A percentile compares a stretch with the other conserved stretches of the same genome.
Evolutionary conservation across 2,888 invertebrate species (phyloP).

Genomic region (Thera britannica): DNA sequence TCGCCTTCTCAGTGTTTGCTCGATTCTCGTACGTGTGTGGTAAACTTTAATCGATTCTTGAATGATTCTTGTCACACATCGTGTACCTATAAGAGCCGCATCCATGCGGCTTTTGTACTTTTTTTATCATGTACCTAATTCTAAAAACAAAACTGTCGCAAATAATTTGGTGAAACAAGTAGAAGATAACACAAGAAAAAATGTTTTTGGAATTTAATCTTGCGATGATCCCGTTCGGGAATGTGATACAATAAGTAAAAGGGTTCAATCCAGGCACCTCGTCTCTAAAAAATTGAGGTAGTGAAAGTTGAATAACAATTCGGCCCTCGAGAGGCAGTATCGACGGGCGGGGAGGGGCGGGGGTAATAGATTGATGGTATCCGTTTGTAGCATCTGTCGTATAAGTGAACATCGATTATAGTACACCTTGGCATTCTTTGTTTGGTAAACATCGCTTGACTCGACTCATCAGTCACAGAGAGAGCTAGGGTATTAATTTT

Average conservation of each 20-base stretch:
- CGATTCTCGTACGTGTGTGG: constrained; percentile 70
- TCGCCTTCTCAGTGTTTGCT: constrained; percentile 71
- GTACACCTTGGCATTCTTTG: constrained; percentile 79
- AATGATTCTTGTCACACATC: constrained; percentile 66
- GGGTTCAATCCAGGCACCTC: constrained; percentile 74
- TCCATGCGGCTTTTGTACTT: constrained; percentile 45
- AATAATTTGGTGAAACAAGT: background rate
- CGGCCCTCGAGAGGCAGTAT: constrained; percentile 60
- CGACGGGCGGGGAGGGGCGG: constrained; percentile 51
- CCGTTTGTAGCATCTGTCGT: constrained; percentile 84
- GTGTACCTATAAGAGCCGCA: constrained; percentile 43
- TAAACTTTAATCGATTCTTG: constrained; percentile 71
- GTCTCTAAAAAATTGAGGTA: constrained; percentile 83
- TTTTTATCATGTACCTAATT: constrained; percentile 17
- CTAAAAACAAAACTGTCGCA: background rate
- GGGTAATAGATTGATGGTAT: constrained; percentile 78
- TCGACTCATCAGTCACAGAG: constrained; percentile 68
- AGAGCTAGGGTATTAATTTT: constrained; percentile 69
- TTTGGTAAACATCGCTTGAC: constrained; percentile 74
- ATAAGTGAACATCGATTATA: constrained; percentile 83
- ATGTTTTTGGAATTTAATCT: constrained; percentile 68
- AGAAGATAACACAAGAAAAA: background rate
- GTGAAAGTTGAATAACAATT: constrained; percentile 84
- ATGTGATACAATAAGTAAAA: constrained; percentile 80
- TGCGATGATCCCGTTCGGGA: constrained; percentile 69